Conservation (phyloP, 2,888 invertebrate species). For the Apotomis turbidana region DNA sequence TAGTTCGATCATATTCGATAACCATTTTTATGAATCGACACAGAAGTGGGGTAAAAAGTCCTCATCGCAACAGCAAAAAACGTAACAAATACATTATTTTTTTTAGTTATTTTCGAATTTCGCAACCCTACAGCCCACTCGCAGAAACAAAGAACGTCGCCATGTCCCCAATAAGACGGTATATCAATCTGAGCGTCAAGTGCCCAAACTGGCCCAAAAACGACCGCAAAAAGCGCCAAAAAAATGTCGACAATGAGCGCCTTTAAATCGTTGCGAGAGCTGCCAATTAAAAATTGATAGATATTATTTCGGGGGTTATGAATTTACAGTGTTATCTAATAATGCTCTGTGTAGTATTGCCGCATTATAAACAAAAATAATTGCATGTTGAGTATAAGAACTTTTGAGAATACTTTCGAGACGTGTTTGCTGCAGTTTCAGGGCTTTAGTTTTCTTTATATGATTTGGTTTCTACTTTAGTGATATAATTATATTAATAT, state of each 20-base stretch:
- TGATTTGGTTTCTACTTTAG: no score
- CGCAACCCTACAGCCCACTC: conserved; percentile 59
- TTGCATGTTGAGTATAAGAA: no score
- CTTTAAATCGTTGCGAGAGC: conserved; percentile 80
- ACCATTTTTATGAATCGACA: background rate
- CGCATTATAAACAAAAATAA: background rate
- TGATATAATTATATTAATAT: no score
- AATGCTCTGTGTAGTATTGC: background rate
- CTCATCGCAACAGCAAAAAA: conserved; percentile 5
- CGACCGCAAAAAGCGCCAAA: conserved; percentile 70
- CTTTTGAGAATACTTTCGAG: no score
- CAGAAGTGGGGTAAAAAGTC: background rate
- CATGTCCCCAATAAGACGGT: conserved; percentile 79
- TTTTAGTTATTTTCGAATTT: conserved; percentile 18
- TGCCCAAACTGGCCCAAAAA: conserved; percentile 79
- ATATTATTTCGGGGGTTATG: conserved; percentile 55
- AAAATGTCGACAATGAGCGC: conserved; percentile 76
- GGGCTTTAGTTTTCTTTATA: no score
- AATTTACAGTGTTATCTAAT: conserved; percentile 23
- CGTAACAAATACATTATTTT: conserved; percentile 7
- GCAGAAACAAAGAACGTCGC: conserved; percentile 80
- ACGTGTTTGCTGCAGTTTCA: no score
- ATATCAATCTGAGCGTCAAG: conserved; percentile 82
- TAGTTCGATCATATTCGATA: no score
- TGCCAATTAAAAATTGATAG: conserved; percentile 84